phyloP scores from a whole-genome alignment of 2,797 vertebrate genomes.

The Okamejei kenojei region DNA sequence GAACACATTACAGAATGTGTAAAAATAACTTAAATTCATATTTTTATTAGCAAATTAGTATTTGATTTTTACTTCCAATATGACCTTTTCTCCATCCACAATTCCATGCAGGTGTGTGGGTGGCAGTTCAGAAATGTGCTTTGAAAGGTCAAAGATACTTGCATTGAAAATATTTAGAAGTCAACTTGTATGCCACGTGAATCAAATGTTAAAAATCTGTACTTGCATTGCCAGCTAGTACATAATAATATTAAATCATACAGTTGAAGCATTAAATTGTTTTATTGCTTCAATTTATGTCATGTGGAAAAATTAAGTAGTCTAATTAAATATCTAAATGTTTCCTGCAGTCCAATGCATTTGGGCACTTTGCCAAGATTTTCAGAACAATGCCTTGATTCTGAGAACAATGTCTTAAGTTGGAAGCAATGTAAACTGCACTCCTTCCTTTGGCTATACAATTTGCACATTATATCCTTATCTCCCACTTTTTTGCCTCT shows the following conservation, averaged over 20 bases:
- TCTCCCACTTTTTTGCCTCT: too few relatives aligned
- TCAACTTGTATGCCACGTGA: neutral
- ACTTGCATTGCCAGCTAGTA: neutral
- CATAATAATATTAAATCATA: neutral
- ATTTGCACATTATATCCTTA: too few relatives aligned
- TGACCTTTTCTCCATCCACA: neutral
- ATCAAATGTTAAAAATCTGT: neutral
- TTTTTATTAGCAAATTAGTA: neutral
- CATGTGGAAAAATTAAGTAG: neutral
- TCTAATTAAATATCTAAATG: neutral
- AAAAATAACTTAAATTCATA: too few relatives aligned
- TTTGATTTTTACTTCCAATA: neutral
- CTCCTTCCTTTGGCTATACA: neutral
- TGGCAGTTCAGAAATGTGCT: neutral
- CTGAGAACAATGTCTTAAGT: neutral
- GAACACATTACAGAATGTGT: too few relatives aligned
- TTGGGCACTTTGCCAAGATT: neutral
- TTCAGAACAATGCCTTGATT: neutral
- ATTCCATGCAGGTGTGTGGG: neutral
- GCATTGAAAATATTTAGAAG: neutral
- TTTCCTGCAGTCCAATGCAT: neutral
- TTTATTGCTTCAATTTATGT: neutral
- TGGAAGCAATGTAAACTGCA: neutral
- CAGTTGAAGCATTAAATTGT: constrained; percentile 11
- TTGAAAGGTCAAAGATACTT: neutral